Evolutionary conservation across 2,797 vertebrate species (phyloP), one percentile per base, ranked within the genome.

Genomic region (Fringilla coelebs): DNA sequence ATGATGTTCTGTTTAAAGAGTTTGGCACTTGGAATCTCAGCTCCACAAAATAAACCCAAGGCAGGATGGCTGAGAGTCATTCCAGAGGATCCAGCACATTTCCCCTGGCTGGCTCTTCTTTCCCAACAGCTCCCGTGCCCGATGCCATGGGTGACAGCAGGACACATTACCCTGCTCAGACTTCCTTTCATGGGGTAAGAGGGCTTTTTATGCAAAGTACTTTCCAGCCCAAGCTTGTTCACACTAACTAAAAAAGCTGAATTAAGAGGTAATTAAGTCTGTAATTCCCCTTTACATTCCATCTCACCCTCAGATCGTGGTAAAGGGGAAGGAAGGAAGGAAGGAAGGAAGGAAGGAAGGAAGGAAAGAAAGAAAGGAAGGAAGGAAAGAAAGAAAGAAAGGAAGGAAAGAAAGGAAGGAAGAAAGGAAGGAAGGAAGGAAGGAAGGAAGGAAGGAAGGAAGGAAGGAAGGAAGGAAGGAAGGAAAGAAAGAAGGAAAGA

Each of bases 231-330:
- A 40, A 90, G 54, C 95, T 90, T 94, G 94, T 55, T 84, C 76
- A 46, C 34, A 17, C 62, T 46, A 58, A 80, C 65, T 62, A 43
- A 93, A 91, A 95, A 88, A 65, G n/a, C 19, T 58, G 76, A 93
- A 89, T 89, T 88, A 58, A 72, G 78, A 90, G 62, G 41, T 81
- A 91, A 95, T 94, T 90, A 89, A 80, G 43, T 32, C 79, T 80
- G 88, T 85, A 95, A 95, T 94, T 96, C 94, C 89, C 94, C 94
- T 83, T 85, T 54, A 66, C 70, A 65, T 81, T 84, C 88, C 85
- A 88, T 84, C 46, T 68, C 71, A 52, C 48, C 68, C 70, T 73
- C 91, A 92, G 51, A 89, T 87, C 48, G n/a, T 4, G 32, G 72
- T 51, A 78, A 92, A 81, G 13, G 54, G 43, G 28, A 83, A 75